Conservation (phyloP, 2,113 vertebrate genomes). For the Grammomys surdaster region DNA sequence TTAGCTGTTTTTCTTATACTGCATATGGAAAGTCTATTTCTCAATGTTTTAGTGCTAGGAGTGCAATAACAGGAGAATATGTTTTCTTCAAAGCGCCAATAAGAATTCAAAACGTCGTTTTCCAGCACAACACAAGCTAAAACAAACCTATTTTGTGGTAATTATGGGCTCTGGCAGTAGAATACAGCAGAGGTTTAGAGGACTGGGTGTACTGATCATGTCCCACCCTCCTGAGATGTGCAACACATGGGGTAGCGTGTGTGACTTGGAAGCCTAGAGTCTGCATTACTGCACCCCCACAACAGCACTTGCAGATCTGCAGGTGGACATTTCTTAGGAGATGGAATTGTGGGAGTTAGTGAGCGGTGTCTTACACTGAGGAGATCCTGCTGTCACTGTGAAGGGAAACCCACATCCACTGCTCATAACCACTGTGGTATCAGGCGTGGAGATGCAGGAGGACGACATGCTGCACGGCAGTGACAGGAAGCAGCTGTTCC, state of each 20-base stretch:
- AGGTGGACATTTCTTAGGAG: not conserved
- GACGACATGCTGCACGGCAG: not conserved
- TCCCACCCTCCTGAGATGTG: constrained; percentile 67
- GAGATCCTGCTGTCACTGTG: not conserved
- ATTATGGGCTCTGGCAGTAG: constrained; percentile 72
- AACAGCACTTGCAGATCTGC: not conserved
- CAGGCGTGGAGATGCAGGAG: not conserved
- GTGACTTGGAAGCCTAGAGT: constrained; percentile 46
- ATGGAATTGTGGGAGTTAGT: not conserved
- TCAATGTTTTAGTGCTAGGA: constrained; percentile 68
- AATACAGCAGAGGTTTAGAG: constrained; percentile 66
- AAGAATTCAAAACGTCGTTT: constrained; percentile 81
- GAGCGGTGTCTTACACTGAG: not conserved
- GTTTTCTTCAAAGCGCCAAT: constrained; percentile 75
- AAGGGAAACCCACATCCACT: not conserved
- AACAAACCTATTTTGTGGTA: constrained; percentile 80
- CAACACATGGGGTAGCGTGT: constrained; percentile 64
- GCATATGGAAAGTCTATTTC: constrained; percentile 76
- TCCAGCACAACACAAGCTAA: constrained; percentile 75
- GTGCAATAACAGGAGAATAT: constrained; percentile 65
- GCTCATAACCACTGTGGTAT: not conserved
- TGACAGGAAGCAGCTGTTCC: not conserved
- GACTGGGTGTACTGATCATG: constrained; percentile 54
- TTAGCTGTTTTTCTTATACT: constrained; percentile 73
- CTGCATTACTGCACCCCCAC: not conserved